Percentiles rank a stretch among this genome's conserved stretches.
These are phyloP conservation scores for Muricea muricata DNA, from an alignment of 92 coral and sea anemone species.

Conservation along the genomic window DNA sequence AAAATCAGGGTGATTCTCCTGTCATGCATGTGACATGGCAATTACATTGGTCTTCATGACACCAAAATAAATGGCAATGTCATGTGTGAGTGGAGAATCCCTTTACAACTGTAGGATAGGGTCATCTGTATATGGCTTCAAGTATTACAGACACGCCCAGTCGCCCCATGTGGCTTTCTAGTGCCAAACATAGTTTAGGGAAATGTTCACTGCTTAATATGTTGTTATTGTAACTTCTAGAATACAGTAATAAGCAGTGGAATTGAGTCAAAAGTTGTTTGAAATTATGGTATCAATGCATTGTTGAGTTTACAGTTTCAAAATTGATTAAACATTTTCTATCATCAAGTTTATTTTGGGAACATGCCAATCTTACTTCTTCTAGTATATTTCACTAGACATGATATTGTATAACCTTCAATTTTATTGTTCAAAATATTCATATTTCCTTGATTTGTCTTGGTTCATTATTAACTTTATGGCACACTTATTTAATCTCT, in stretches of 20 bases:
- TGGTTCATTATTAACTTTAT: not conserved
- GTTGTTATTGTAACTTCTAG: too few species aligned
- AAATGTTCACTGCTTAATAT: not conserved
- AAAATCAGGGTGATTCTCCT: too few species aligned
- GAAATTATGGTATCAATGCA: too few species aligned
- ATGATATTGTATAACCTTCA: not conserved
- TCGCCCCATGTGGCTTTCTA: not conserved
- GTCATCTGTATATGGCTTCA: not conserved
- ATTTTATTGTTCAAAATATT: not conserved
- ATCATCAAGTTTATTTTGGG: not conserved
- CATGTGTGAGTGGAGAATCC: too few species aligned
- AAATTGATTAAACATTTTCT: not conserved
- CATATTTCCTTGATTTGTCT: not conserved
- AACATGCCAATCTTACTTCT: too few species aligned
- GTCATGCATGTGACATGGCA: too few species aligned
- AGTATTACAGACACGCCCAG: not conserved
- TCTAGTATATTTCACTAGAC: too few species aligned
- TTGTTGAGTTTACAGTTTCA: not conserved
- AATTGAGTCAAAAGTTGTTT: too few species aligned
- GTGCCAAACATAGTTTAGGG: not conserved
- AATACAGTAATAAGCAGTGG: too few species aligned
- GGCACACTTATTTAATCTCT: not conserved
- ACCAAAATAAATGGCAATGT: too few species aligned
- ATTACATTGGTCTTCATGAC: too few species aligned
- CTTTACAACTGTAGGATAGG: not conserved